Evolutionary conservation across 2,113 vertebrate species (phyloP).

Genomic region (Trachemys scripta): DNA sequence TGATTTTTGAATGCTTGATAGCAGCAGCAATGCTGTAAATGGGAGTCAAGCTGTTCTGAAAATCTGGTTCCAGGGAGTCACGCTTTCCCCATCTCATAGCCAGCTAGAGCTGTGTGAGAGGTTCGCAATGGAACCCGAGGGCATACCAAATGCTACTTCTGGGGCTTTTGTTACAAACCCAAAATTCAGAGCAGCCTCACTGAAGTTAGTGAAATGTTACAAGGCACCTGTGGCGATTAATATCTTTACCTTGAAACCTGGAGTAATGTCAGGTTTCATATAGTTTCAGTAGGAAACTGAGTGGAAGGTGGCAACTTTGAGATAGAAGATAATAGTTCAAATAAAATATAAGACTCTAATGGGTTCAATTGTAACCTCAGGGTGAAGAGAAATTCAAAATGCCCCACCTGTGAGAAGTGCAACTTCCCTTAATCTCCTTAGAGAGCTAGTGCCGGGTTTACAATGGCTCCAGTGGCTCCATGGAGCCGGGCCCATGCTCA

Average conservation of each 20-base stretch:
- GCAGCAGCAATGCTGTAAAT: too few relatives aligned
- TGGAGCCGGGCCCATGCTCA: too few relatives aligned
- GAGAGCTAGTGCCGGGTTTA: too few relatives aligned
- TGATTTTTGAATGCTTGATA: too few relatives aligned
- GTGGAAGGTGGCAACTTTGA: slow-evolving; percentile 7
- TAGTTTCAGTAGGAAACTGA: background rate
- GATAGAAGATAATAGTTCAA: slow-evolving; percentile 11
- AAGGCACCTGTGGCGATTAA: slow-evolving; percentile 2
- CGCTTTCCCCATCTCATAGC: too few relatives aligned
- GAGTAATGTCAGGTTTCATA: background rate
- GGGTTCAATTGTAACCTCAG: background rate
- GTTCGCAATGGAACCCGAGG: background rate
- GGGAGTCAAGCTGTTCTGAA: too few relatives aligned
- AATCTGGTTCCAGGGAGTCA: too few relatives aligned
- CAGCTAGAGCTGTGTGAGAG: too few relatives aligned
- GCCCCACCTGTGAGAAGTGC: too few relatives aligned
- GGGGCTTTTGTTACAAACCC: background rate
- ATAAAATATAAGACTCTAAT: background rate
- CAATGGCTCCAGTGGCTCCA: too few relatives aligned
- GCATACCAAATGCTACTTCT: background rate
- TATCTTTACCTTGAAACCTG: background rate
- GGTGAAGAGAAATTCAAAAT: too few relatives aligned
- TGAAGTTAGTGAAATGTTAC: background rate
- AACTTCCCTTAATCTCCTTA: too few relatives aligned
- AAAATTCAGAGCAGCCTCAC: background rate